Evolutionary conservation across 1,140 invertebrate species (phyloP).

Genomic region (Drosophila saltans): DNA sequence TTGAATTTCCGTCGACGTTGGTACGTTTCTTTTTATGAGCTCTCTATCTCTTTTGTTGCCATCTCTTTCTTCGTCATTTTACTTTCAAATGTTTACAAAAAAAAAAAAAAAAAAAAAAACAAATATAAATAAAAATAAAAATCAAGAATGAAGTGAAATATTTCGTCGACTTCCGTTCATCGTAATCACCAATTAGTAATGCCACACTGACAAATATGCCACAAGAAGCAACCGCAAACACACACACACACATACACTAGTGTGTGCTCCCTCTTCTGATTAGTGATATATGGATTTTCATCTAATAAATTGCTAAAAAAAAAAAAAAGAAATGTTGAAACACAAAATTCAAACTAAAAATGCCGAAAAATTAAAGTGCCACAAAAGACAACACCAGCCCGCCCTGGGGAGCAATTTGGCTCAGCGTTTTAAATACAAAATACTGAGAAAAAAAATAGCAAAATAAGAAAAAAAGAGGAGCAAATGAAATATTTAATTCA

Average conservation of each 20-base stretch:
- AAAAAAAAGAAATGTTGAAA: conserved; percentile 18
- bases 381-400: neutral
- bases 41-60: neutral
- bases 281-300: conserved; percentile 75
- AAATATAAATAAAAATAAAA: conserved; percentile 68
- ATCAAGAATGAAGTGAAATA: conserved; percentile 72
- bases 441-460: too few species aligned
- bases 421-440: too few species aligned
- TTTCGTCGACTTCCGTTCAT: conserved; percentile 82
- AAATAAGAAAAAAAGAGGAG: too few species aligned
- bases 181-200: conserved; percentile 83
- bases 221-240: conserved; percentile 48
- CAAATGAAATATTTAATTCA: too few species aligned
- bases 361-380: conserved; percentile 27
- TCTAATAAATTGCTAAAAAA: conserved; percentile 69
- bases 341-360: conserved; percentile 68
- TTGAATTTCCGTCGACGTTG: conserved; percentile 65
- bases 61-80: conserved; percentile 15
- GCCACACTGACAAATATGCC: conserved; percentile 81
- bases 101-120: too few species aligned
- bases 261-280: conserved; percentile 9
- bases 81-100: conserved; percentile 57
- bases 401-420: neutral
- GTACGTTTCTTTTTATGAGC: conserved; percentile 31
- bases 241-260: conserved; percentile 11